Percentiles rank a stretch among this genome's conserved stretches.
Evolutionary conservation across 2,888 invertebrate genomes (phyloP).

Genomic region (Zelleria hepariella): DNA sequence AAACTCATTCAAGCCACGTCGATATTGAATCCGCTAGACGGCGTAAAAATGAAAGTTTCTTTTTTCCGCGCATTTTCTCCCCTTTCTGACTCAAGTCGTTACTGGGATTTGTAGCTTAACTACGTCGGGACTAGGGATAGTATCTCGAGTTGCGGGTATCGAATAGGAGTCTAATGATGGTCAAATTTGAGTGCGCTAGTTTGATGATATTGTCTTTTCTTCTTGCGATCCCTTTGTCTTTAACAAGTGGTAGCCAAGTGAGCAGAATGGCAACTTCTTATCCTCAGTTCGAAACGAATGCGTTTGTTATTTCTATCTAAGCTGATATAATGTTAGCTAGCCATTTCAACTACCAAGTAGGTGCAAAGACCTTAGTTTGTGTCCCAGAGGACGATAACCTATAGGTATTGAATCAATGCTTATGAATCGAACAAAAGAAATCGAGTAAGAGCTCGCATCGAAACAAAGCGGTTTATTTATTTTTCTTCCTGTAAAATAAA

Average conservation of each 20-base stretch:
- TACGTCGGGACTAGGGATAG: not conserved
- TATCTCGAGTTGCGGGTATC: not conserved
- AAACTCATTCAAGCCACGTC: constrained; percentile 68
- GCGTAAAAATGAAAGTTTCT: constrained; percentile 69
- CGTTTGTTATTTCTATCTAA: too few relatives aligned
- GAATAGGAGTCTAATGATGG: not conserved
- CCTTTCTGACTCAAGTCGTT: not conserved
- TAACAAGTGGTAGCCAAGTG: too few relatives aligned
- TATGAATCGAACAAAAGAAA: not conserved
- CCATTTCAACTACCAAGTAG: too few relatives aligned
- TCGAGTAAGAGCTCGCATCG: not conserved
- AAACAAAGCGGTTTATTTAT: not conserved
- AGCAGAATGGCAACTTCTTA: not conserved
- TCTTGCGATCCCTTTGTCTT: not conserved
- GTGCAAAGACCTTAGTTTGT: too few relatives aligned
- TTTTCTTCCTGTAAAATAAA: not conserved
- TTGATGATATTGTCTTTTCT: not conserved
- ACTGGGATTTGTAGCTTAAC: constrained; percentile 1
- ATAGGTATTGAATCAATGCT: not conserved
- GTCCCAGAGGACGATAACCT: too few relatives aligned
- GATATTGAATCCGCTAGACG: constrained; percentile 71
- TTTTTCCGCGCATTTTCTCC: constrained; percentile 44
- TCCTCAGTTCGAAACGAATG: too few relatives aligned
- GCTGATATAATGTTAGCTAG: too few relatives aligned
- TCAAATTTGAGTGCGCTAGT: not conserved